Evolutionary conservation across 2,113 vertebrate species (phyloP), one percentile per base, ranked within the genome.

Genomic region (Neofelis nebulosa): DNA sequence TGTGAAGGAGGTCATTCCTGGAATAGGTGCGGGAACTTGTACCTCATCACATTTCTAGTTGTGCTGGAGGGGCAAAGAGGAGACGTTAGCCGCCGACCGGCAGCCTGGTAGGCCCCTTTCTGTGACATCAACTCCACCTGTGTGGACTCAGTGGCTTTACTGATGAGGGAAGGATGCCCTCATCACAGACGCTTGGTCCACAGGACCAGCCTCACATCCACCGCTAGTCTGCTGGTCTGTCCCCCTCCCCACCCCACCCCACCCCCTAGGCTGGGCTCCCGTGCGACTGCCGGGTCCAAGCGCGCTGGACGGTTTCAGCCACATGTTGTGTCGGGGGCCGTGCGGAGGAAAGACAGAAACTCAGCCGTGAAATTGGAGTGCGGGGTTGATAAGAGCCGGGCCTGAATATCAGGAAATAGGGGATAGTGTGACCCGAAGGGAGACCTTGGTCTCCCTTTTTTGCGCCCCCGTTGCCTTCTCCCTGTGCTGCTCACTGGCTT

Each of bases 51-150:
- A 13, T 45, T 81, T 89, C 68, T 90, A 69, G 18, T 79, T 94
- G 78, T 79, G 66, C 52, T 48, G 18, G 18, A 19, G 50, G 31
- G 61, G 94, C 50, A 29, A 80, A 79, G 66, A 61, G 4, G 7
- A 61, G 27, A n/a, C 4, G 7, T 89, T 33, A 81, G 2, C 41
- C 50, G 36, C 8, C 7, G 1, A 13, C 1, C n/a, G 13, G 31
- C 3, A n/a, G 45, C 38, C 4, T 18, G 5, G 16, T 2, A 8
- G 8, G 8, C 14, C n/a, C 13, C 1, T 16, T 68, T 3, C 6
- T 5, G 6, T 41, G 38, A 57, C 11, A 57, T 16, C 21, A 15
- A 33, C 25, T 79, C 25, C 73, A 9, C 5, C 23, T 15, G 2
- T 36, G 55, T 91, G 7, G 7, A 69, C 31, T 15, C 2, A 73